phyloP scores from a whole-genome alignment of 2,888 invertebrate genomes.

The Acronicta alni region DNA sequence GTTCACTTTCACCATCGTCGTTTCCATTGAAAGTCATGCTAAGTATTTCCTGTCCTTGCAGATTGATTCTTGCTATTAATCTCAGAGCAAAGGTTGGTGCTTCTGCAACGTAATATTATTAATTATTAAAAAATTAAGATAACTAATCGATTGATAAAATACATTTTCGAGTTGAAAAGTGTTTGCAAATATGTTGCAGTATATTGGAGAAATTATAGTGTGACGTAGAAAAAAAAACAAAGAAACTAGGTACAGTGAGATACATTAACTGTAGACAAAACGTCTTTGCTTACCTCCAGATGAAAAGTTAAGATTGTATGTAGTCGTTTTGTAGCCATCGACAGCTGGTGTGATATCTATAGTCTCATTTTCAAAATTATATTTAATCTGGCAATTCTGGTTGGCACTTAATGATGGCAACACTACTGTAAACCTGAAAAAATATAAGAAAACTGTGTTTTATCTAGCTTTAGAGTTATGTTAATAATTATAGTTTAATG shows the following conservation, averaged over 20 bases:
- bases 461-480: too few species aligned
- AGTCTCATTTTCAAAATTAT: conserved; percentile 21
- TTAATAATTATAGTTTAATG: too few species aligned
- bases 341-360: conserved; percentile 36
- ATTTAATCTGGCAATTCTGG: conserved; percentile 44
- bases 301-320: conserved; percentile 9
- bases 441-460: background rate
- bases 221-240: background rate
- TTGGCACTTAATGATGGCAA: conserved; percentile 30
- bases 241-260: background rate
- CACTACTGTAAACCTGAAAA: conserved; percentile 49
- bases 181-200: too few species aligned
- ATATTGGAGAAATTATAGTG: too few species aligned
- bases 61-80: conserved; percentile 27
- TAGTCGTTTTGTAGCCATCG: background rate
- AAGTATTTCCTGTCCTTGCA: conserved; percentile 16
- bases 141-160: too few species aligned
- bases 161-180: too few species aligned
- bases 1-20: conserved; percentile 13
- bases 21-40: conserved; percentile 36
- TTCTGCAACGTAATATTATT: conserved; percentile 15
- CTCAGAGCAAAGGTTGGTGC: conserved; percentile 33
- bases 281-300: conserved; percentile 7
- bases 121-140: background rate
- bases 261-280: background rate